Evolutionary conservation across 2,113 vertebrate genomes (phyloP).

Genomic region (Amphilophus citrinellus): DNA sequence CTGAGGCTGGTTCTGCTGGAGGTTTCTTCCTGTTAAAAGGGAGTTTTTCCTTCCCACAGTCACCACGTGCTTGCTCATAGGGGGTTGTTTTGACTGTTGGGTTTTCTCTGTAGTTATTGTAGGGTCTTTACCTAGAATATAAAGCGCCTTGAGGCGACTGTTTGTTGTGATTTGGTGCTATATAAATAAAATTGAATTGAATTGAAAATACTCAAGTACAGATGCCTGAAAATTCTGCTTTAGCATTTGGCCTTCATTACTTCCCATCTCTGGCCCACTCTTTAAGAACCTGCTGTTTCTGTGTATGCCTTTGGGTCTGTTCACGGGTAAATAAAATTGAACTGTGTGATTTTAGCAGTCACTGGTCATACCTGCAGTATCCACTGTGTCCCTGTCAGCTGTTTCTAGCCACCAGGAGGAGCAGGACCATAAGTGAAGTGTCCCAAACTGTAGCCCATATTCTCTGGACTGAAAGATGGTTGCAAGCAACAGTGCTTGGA

Average conservation of each 20-base stretch:
- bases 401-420: not conserved
- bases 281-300: not conserved
- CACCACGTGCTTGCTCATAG: too few species aligned
- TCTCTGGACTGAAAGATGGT: slow-evolving; percentile 2
- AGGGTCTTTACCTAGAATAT: too few species aligned
- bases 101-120: too few species aligned
- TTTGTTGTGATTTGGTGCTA: too few species aligned
- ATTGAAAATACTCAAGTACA: not conserved
- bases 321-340: not conserved
- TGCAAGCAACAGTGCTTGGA: not conserved
- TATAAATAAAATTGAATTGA: too few species aligned
- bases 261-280: not conserved
- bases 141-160: too few species aligned
- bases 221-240: not conserved
- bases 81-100: too few species aligned
- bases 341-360: slow-evolving; percentile 29
- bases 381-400: slow-evolving; percentile 23
- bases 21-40: too few species aligned
- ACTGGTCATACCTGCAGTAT: slow-evolving; percentile 8
- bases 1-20: too few species aligned
- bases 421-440: slow-evolving; percentile 12
- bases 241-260: not conserved
- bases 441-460: slow-evolving; percentile 12
- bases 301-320: not conserved
- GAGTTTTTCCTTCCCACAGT: too few species aligned